Conservation (phyloP, 2,888 invertebrate genomes). For the Dynastes grantii region DNA sequence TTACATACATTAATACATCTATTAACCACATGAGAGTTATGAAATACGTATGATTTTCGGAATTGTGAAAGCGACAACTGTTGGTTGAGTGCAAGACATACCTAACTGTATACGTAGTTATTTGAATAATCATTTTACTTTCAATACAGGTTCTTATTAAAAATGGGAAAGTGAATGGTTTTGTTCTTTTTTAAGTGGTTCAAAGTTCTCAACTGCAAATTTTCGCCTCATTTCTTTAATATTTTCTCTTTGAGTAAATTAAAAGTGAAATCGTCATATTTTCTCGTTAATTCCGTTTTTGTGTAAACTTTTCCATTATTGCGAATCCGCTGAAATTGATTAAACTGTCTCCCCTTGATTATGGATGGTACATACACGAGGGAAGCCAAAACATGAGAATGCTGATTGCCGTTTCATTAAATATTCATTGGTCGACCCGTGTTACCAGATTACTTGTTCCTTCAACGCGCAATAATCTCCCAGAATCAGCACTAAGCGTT, state of each 20-base stretch:
- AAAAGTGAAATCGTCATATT: not conserved
- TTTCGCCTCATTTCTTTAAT: no score
- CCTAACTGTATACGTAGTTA: no score
- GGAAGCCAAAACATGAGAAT: constrained; percentile 57
- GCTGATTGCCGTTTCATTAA: constrained; percentile 64
- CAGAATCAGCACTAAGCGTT: constrained; percentile 26
- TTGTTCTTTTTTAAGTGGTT: no score
- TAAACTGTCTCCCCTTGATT: constrained; percentile 64
- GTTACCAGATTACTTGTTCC: constrained; percentile 56
- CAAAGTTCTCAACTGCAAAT: no score
- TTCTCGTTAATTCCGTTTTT: not conserved
- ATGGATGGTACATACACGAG: constrained; percentile 55
- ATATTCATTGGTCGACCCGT: constrained; percentile 63
- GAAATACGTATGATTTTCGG: no score
- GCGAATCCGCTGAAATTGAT: constrained; percentile 68
- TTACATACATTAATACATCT: no score
- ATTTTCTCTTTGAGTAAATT: not conserved
- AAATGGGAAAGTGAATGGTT: no score
- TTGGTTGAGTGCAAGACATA: no score
- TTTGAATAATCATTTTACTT: no score
- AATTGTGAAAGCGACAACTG: no score
- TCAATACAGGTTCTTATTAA: no score
- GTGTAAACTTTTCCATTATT: constrained; percentile 58
- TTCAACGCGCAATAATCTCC: constrained; percentile 61
- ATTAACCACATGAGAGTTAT: no score